These are phyloP conservation scores for Sphecodes monilicornis DNA, from an alignment of 2,888 invertebrate genomes.

Conservation along the genomic window DNA sequence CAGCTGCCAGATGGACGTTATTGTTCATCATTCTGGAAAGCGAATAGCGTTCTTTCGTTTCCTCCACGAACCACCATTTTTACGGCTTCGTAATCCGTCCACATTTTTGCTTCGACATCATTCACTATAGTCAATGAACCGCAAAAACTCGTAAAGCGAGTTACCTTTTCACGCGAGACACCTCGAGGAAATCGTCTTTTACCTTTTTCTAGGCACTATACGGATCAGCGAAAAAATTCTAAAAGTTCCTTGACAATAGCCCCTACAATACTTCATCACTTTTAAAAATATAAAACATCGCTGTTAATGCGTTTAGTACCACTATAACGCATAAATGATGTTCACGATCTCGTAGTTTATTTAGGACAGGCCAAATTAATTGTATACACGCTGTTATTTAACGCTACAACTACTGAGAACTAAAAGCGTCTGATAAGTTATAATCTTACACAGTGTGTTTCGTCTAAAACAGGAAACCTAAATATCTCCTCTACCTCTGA, in stretches of 20 bases:
- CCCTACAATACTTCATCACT: background rate
- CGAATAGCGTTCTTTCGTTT: slow-evolving; percentile 64
- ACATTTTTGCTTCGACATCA: background rate
- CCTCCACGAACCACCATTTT: slow-evolving; percentile 54
- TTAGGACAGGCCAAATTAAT: background rate
- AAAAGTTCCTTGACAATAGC: background rate
- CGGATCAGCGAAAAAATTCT: background rate
- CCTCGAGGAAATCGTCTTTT: background rate
- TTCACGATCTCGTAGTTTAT: background rate
- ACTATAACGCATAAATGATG: background rate
- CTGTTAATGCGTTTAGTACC: background rate
- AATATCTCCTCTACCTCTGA: too few species aligned
- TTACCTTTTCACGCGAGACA: background rate
- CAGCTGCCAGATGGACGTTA: slow-evolving; percentile 65
- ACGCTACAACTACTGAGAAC: too few species aligned
- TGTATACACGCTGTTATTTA: too few species aligned
- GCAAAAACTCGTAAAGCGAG: background rate
- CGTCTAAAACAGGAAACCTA: too few species aligned
- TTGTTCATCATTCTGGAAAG: slow-evolving; percentile 61
- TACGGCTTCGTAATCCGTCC: slow-evolving; percentile 6
- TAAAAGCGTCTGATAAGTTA: too few species aligned
- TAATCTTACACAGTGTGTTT: too few species aligned
- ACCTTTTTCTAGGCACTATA: background rate
- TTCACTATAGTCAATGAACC: background rate
- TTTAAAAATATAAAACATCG: background rate